A percentile compares a stretch with the other conserved stretches of the same genome.
Conservation (phyloP, 2,113 vertebrate species). For the Cynopterus brachyotis region DNA sequence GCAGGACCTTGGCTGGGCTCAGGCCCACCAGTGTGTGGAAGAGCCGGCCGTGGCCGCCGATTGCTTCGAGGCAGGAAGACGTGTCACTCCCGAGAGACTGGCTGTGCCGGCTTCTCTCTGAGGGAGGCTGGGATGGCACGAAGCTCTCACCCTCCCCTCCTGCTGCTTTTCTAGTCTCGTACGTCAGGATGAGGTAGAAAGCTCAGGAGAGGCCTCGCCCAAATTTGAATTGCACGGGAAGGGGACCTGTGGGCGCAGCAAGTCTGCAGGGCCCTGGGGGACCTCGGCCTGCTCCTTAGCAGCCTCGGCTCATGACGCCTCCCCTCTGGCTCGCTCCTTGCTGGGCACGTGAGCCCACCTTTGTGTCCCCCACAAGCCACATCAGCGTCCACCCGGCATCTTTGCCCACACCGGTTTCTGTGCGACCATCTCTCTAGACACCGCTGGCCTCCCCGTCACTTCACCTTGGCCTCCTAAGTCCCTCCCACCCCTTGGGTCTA, state of each 20-base stretch:
- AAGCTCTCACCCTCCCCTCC: fast-evolving
- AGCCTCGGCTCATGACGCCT: too few species aligned
- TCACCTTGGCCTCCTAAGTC: neutral
- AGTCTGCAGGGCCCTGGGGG: fast-evolving
- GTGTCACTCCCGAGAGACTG: neutral
- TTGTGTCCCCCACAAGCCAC: neutral
- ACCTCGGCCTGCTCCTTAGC: neutral
- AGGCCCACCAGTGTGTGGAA: neutral
- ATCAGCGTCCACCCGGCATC: neutral
- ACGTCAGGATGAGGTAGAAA: neutral
- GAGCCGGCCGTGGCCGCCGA: too few species aligned
- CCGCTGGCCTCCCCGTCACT: neutral
- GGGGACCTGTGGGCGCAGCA: neutral
- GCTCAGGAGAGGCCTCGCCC: neutral
- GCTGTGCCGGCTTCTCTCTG: neutral
- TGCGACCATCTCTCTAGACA: neutral
- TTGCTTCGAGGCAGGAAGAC: neutral
- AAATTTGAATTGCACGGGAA: neutral
- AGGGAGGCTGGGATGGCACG: neutral
- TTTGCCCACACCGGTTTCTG: neutral
- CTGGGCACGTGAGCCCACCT: neutral
- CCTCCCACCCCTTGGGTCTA: too few species aligned
- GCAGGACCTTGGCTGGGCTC: fast-evolving
- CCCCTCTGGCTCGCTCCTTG: neutral
- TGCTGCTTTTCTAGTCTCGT: neutral